Evolutionary conservation across 1,140 invertebrate genomes (phyloP).

Genomic region (Drosophila nikananu): DNA sequence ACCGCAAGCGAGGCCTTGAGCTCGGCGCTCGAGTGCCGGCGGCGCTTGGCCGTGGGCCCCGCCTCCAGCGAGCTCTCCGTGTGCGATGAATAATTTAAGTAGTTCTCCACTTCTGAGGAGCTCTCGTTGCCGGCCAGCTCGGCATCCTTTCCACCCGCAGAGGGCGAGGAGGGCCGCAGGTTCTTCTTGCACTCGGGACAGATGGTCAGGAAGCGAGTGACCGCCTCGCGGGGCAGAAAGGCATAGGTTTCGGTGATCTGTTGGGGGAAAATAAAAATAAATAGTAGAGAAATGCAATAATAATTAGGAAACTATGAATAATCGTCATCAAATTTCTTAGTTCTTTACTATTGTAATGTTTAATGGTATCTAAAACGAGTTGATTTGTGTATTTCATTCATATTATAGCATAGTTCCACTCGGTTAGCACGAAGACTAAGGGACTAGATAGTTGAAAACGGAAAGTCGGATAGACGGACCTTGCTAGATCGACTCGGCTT

Average conservation of each 20-base stretch:
- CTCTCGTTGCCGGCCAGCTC: constrained; percentile 78
- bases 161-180: constrained; percentile 90
- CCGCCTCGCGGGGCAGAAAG: constrained; percentile 96
- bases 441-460: no score
- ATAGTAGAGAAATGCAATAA: background rate
- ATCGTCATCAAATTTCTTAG: no score
- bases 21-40: constrained; percentile 74
- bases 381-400: no score
- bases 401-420: no score
- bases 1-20: constrained; percentile 48
- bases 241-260: constrained; percentile 98
- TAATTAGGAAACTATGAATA: no score
- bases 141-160: constrained; percentile 43
- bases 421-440: no score
- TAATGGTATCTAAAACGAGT: no score
- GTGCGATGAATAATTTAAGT: constrained; percentile 80
- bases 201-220: constrained; percentile 96
- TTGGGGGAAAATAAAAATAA: constrained; percentile 62
- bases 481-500: no score
- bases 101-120: constrained; percentile 80
- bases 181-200: constrained; percentile 97
- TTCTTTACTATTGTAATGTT: no score
- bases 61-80: constrained; percentile 81
- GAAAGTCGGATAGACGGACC: no score
- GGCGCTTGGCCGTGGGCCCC: constrained; percentile 69